phyloP scores from a whole-genome alignment of 2,797 vertebrate species.

The Siniperca undulata region DNA sequence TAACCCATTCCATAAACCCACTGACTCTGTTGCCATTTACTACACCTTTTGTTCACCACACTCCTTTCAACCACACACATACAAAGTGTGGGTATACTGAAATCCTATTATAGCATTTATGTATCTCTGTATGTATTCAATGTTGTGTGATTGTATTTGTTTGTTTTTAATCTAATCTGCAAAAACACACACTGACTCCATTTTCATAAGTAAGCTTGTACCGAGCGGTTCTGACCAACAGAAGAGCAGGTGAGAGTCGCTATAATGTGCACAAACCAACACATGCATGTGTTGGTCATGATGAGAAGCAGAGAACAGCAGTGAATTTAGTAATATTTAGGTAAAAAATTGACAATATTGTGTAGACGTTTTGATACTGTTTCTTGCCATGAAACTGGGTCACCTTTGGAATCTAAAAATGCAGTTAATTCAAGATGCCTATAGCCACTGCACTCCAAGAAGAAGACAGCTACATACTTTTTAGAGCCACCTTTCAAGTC shows the following conservation, averaged over 20 bases:
- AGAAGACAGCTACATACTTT: slow-evolving; percentile 4
- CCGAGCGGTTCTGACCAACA: background rate
- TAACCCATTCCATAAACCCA: background rate
- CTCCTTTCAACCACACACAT: background rate
- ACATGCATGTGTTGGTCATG: background rate
- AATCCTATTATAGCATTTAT: background rate
- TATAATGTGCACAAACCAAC: background rate
- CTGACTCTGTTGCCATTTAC: background rate
- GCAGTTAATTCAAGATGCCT: background rate
- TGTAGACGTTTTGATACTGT: background rate
- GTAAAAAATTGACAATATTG: background rate
- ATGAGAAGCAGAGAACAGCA: background rate
- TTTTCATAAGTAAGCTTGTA: background rate
- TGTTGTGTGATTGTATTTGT: background rate
- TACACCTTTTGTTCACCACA: background rate
- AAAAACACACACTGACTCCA: too few species aligned
- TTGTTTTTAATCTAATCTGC: background rate
- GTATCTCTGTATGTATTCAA: background rate
- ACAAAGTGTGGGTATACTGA: background rate
- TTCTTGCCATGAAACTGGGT: background rate
- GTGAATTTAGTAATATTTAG: background rate
- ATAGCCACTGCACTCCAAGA: background rate
- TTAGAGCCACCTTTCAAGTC: slow-evolving; percentile 2
- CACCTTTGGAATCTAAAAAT: background rate
- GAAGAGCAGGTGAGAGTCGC: background rate